Base-by-base conservation (phyloP, 2,113 vertebrate genomes). In the Podarcis cretensis region DNA sequence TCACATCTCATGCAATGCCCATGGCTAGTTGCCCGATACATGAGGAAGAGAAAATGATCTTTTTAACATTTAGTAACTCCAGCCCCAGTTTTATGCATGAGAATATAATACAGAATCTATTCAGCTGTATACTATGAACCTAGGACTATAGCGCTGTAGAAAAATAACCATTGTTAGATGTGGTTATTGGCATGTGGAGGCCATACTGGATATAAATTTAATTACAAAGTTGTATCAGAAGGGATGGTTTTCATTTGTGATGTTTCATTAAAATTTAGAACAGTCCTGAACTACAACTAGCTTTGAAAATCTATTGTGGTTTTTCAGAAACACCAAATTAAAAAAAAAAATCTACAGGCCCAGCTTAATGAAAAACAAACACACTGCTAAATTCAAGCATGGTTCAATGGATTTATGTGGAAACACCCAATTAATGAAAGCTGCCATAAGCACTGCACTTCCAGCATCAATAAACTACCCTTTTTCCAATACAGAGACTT, bases 281-380 rank as follows among this genome's bases (percentile, higher is more conserved):
- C 90, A 95, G 92, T 81, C 88, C 81, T 16, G 68, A 81, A 86
- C 59, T 88, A 91, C 93, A 87, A 94, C 0, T 2, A 81, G 86
- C 91, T 95, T 94, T 84, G 80, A 92, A 95, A 95, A 93, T 0
- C 1, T 48, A 81, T 78, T 89, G 89, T 0, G 87, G 35, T 81
- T 94, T 91, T 89, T 77, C 83, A 94, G 76, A 90, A 94, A 94
- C 85, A 86, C 8, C 83, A 92, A 93, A 91, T 43, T 63, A 8
- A 94, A 91, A 73, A 76, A 37, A 89, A 90, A 54, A 54, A 54
- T 54, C 48, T 54, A 54, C 48, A 81, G 92, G 89, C 91, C 65
- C 84, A 91, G 76, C 77, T 81, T 89, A 90, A 93, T 89, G 89
- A 93, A 93, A 95, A 94, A 80, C 94, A 92, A 94, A 94, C 91